Conservation (phyloP, 2,797 vertebrate species). For the Pangasius macronema region DNA sequence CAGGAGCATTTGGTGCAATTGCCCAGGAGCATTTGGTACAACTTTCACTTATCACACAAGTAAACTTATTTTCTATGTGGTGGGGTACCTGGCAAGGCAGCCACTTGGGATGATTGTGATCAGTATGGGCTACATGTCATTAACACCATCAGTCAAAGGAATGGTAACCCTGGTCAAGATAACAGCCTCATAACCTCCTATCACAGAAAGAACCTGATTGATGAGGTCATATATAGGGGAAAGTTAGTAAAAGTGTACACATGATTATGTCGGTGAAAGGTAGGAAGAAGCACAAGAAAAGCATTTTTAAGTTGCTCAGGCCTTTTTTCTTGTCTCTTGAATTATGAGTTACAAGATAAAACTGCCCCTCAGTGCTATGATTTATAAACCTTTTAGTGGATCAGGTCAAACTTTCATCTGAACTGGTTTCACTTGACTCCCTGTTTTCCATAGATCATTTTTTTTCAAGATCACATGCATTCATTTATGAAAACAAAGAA, state of each 20-base stretch:
- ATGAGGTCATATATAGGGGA: background rate
- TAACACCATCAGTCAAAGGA: constrained; percentile 1
- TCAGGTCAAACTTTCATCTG: background rate
- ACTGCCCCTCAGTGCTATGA: background rate
- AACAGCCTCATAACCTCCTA: too few species aligned
- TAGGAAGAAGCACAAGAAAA: background rate
- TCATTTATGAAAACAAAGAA: background rate
- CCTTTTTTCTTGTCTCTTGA: background rate
- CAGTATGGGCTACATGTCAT: background rate
- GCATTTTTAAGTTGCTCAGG: background rate
- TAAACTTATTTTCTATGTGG: background rate
- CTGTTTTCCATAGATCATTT: background rate
- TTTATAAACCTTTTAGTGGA: background rate
- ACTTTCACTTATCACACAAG: background rate
- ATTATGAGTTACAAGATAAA: background rate
- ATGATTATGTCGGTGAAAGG: background rate
- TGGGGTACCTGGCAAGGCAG: background rate
- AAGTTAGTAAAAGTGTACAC: background rate
- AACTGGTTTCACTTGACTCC: background rate
- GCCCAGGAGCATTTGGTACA: background rate
- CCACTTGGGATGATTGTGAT: background rate
- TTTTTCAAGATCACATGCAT: background rate
- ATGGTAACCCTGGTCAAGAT: background rate
- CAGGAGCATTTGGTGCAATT: background rate
- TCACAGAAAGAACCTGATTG: background rate